These are phyloP conservation scores for Tanypteryx hageni DNA, from an alignment of 2,888 invertebrate species.

Conservation along the genomic window DNA sequence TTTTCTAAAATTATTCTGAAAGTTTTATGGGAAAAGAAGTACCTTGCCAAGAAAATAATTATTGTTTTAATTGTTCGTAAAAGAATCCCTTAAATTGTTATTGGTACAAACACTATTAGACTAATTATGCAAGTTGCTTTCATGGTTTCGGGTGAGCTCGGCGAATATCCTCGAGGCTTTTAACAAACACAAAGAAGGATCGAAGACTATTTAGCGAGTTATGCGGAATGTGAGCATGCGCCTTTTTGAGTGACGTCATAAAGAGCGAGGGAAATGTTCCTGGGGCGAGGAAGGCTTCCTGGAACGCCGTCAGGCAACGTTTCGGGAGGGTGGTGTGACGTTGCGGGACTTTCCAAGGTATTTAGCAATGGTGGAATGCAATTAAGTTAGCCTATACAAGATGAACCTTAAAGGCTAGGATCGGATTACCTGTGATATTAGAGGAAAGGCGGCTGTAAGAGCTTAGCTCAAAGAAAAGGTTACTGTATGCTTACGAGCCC, in stretches of 20 bases:
- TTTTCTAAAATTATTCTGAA: too few species aligned
- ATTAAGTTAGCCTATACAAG: conserved; percentile 18
- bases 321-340: not conserved
- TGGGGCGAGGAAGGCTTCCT: too few species aligned
- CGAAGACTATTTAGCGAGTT: not conserved
- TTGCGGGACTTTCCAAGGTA: not conserved
- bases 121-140: too few species aligned
- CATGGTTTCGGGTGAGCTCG: too few species aligned
- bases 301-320: not conserved
- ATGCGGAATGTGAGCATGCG: not conserved
- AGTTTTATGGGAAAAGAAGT: too few species aligned
- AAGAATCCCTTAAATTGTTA: too few species aligned
- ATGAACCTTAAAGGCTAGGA: conserved; percentile 27
- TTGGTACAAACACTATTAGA: too few species aligned
- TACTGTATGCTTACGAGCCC: not conserved
- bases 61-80: too few species aligned
- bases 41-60: too few species aligned
- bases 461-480: not conserved
- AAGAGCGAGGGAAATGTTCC: not conserved
- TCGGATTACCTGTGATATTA: not conserved
- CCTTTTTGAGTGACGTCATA: not conserved
- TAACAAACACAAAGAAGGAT: too few species aligned
- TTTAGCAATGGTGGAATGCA: conserved; percentile 14
- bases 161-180: too few species aligned
- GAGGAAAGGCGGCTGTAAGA: not conserved